A percentile compares a stretch with the other conserved stretches of the same genome.
phyloP scores from a whole-genome alignment of 2,113 vertebrate species.

The Hystrix brachyura region DNA sequence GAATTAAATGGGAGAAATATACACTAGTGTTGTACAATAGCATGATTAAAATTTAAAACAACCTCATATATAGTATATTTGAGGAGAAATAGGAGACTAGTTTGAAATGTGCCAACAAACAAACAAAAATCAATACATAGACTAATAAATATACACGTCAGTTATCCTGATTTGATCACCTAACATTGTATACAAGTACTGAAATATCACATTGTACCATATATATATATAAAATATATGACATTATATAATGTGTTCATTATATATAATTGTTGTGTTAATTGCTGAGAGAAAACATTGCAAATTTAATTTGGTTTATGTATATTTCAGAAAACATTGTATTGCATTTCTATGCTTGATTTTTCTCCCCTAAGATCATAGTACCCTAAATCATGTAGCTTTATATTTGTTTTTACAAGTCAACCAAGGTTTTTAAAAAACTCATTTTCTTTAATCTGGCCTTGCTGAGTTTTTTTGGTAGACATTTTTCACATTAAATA shows the following conservation, averaged over 20 bases:
- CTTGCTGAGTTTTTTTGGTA: not conserved
- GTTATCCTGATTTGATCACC: too few species aligned
- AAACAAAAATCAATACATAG: too few species aligned
- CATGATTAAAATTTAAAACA: too few species aligned
- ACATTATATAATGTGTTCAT: not conserved
- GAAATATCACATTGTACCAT: not conserved
- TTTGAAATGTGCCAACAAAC: too few species aligned
- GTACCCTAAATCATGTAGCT: not conserved
- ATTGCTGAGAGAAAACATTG: not conserved
- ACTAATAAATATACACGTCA: too few species aligned
- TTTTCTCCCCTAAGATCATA: not conserved
- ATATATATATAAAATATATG: not conserved
- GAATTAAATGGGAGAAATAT: too few species aligned
- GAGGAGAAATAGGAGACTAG: too few species aligned
- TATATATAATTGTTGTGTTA: not conserved
- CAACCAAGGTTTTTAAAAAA: not conserved
- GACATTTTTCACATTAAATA: not conserved
- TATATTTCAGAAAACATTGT: not conserved
- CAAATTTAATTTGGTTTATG: not conserved
- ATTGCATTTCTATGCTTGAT: not conserved
- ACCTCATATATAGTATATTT: too few species aligned
- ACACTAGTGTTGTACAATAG: too few species aligned
- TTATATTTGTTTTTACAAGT: not conserved
- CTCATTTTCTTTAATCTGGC: not conserved
- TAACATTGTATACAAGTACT: not conserved